A percentile compares a stretch with the other conserved stretches of the same genome.
Evolutionary conservation across 2,113 vertebrate genomes (phyloP).

Genomic region (Taurulus bubalis): DNA sequence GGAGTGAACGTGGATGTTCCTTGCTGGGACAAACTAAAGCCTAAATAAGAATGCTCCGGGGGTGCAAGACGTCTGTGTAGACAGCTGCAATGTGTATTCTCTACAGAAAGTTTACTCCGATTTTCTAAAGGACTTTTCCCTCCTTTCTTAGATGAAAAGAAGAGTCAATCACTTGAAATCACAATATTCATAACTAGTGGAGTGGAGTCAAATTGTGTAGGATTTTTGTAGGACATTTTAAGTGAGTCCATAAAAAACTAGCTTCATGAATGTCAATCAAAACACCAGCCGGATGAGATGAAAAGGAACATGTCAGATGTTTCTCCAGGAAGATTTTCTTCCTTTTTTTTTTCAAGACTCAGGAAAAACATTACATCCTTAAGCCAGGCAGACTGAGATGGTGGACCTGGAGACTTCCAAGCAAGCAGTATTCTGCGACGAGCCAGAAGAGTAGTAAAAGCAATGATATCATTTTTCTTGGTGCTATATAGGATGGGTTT

Average conservation of each 20-base stretch:
- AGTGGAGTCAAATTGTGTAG: not conserved
- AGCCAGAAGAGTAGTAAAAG: too few relatives aligned
- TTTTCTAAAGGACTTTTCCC: constrained; percentile 5
- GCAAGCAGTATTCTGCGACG: too few relatives aligned
- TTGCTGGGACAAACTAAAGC: constrained; percentile 22
- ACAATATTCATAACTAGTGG: constrained; percentile 11
- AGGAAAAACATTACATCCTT: too few relatives aligned
- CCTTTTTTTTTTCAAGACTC: too few relatives aligned
- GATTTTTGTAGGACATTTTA: constrained; percentile 2
- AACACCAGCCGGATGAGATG: not conserved
- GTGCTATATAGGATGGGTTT: too few relatives aligned
- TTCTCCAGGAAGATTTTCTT: not conserved
- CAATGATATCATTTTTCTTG: too few relatives aligned
- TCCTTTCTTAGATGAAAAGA: not conserved
- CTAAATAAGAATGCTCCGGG: constrained; percentile 28
- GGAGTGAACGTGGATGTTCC: constrained; percentile 32
- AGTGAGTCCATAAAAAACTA: not conserved
- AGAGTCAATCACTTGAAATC: not conserved
- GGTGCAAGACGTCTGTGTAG: constrained; percentile 25
- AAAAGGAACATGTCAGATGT: not conserved
- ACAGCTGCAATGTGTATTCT: constrained; percentile 39
- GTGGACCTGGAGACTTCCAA: too few relatives aligned
- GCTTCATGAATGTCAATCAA: not conserved
- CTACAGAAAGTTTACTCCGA: not conserved
- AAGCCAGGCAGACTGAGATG: too few relatives aligned